phyloP scores from a whole-genome alignment of 2,888 invertebrate genomes.

The Pecten maximus region DNA sequence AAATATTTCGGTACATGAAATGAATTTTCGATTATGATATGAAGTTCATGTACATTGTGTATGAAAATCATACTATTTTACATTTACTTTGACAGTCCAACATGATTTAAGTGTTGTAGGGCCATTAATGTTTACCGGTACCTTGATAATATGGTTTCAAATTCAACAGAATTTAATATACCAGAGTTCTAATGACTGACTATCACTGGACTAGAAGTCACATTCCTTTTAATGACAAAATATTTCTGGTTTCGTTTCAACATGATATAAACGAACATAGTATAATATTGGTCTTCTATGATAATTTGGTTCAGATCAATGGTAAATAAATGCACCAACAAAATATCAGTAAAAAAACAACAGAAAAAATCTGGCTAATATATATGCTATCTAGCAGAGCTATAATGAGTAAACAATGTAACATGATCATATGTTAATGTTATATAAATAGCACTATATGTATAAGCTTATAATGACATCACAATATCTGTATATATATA shows the following conservation, averaged over 20 bases:
- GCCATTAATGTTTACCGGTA: too few species aligned
- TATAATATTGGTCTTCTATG: background rate
- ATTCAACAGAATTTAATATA: background rate
- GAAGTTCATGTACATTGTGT: too few species aligned
- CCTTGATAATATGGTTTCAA: background rate
- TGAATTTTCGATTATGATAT: background rate
- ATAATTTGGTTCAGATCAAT: background rate
- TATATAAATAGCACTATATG: slow-evolving; percentile 28
- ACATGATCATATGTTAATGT: background rate
- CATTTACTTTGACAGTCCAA: too few species aligned
- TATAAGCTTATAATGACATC: slow-evolving; percentile 6
- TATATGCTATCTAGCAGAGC: background rate
- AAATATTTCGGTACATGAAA: background rate
- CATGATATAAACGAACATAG: background rate
- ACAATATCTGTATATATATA: slow-evolving; percentile 31
- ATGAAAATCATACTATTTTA: too few species aligned
- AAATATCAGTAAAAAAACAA: background rate
- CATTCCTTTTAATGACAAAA: background rate
- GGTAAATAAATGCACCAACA: slow-evolving; percentile 13
- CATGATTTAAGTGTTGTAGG: too few species aligned
- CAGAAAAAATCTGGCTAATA: background rate
- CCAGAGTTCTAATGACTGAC: background rate
- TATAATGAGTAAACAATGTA: background rate
- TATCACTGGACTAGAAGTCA: background rate
- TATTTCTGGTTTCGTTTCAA: background rate